Conservation (phyloP, 2,888 invertebrate genomes). For the Orgyia antiqua region DNA sequence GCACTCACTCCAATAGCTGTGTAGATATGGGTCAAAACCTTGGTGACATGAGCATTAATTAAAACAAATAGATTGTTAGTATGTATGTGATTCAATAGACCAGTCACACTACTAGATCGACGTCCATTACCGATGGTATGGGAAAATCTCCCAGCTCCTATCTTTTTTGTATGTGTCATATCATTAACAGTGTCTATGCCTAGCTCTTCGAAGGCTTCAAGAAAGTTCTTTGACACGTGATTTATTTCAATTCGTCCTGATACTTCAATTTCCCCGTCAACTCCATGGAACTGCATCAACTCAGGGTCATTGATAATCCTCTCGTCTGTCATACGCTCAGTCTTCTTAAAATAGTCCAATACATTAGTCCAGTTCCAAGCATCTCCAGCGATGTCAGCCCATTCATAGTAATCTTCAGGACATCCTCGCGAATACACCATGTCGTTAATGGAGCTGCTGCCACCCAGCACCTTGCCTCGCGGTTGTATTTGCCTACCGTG, state of each 20-base stretch:
- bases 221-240: slow-evolving; percentile 28
- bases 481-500: slow-evolving; percentile 48
- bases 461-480: slow-evolving; percentile 58
- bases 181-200: slow-evolving; percentile 50
- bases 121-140: slow-evolving; percentile 47
- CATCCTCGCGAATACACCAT: slow-evolving; percentile 62
- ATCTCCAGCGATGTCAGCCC: slow-evolving; percentile 41
- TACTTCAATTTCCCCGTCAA: slow-evolving; percentile 53
- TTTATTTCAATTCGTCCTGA: slow-evolving; percentile 27
- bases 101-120: slow-evolving; percentile 49
- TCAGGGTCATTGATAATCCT: slow-evolving; percentile 41
- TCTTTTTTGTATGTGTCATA: slow-evolving; percentile 51
- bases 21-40: slow-evolving; percentile 43
- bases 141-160: slow-evolving; percentile 55
- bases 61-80: slow-evolving; percentile 41
- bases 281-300: slow-evolving; percentile 45
- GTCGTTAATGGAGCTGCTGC: slow-evolving; percentile 57
- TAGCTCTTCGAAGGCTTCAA: slow-evolving; percentile 49
- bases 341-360: slow-evolving; percentile 53
- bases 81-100: slow-evolving; percentile 38
- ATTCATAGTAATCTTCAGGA: slow-evolving; percentile 56
- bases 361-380: slow-evolving; percentile 54
- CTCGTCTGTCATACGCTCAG: slow-evolving; percentile 53
- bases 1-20: slow-evolving; percentile 44
- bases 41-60: slow-evolving; percentile 42